Evolutionary conservation across 2,113 vertebrate species (phyloP).

Genomic region (Garra rufa): DNA sequence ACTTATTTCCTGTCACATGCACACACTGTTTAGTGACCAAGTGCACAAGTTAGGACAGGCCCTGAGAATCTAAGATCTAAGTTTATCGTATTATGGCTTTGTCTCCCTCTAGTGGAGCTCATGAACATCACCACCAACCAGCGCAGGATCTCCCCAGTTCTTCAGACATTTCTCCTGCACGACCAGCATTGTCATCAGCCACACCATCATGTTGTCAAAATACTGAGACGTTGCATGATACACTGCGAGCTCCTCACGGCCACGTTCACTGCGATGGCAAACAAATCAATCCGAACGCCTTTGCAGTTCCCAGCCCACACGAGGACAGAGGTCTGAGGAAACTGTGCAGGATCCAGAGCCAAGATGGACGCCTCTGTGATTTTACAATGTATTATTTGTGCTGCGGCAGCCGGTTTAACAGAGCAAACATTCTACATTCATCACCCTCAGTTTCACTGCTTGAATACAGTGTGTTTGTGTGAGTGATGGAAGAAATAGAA

Average conservation of each 20-base stretch:
- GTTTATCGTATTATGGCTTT: background rate
- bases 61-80: background rate
- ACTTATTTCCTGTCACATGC: too few relatives aligned
- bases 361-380: constrained; percentile 38
- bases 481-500: background rate
- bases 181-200: background rate
- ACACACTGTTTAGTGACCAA: background rate
- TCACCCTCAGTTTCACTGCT: background rate
- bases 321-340: constrained; percentile 40
- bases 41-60: background rate
- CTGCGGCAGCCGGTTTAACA: constrained; percentile 12
- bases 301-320: constrained; percentile 25
- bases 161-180: background rate
- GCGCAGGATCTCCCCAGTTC: background rate
- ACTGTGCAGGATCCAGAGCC: constrained; percentile 9
- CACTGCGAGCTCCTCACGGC: background rate
- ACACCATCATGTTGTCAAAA: background rate
- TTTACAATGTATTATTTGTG: constrained; percentile 31
- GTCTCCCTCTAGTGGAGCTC: constrained; percentile 3
- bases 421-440: constrained; percentile 28
- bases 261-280: constrained; percentile 16
- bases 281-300: constrained; percentile 25
- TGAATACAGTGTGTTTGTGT: background rate
- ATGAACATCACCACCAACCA: background rate
- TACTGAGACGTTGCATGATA: background rate